These are phyloP conservation scores for Cryptoblepharus egeriae DNA, from an alignment of 2,797 vertebrate genomes.

Conservation along the genomic window DNA sequence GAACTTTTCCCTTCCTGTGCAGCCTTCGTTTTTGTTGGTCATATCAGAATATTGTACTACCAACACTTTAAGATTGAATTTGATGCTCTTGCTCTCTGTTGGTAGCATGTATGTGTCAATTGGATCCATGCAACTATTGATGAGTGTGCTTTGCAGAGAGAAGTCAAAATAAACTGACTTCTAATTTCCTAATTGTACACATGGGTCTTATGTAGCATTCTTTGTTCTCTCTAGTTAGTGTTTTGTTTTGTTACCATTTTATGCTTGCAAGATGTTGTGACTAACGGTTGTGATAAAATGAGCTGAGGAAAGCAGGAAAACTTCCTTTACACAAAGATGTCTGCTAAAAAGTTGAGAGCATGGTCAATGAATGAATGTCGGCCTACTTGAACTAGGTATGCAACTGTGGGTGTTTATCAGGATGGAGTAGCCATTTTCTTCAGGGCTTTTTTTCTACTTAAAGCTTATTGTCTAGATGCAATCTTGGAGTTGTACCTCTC, in stretches of 20 bases:
- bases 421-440: not conserved
- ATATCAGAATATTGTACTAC: not conserved
- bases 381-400: fast-evolving
- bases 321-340: slow-evolving; percentile 33
- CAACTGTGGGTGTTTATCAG: not conserved
- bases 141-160: not conserved
- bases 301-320: slow-evolving; percentile 49
- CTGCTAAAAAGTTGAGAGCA: not conserved
- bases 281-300: slow-evolving; percentile 31
- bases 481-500: not conserved
- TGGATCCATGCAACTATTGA: not conserved
- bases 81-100: not conserved
- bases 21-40: not conserved
- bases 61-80: not conserved
- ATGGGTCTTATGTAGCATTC: fast-evolving
- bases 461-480: not conserved
- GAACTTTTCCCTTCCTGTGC: not conserved
- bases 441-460: fast-evolving
- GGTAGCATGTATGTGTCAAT: not conserved
- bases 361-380: slow-evolving; percentile 15
- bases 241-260: slow-evolving; percentile 14
- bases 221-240: not conserved
- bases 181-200: not conserved
- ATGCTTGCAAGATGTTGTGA: fast-evolving
- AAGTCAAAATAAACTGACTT: not conserved